Base-by-base conservation (phyloP, 2,113 vertebrate genomes). In the Phylloscopus trochiloides region DNA sequence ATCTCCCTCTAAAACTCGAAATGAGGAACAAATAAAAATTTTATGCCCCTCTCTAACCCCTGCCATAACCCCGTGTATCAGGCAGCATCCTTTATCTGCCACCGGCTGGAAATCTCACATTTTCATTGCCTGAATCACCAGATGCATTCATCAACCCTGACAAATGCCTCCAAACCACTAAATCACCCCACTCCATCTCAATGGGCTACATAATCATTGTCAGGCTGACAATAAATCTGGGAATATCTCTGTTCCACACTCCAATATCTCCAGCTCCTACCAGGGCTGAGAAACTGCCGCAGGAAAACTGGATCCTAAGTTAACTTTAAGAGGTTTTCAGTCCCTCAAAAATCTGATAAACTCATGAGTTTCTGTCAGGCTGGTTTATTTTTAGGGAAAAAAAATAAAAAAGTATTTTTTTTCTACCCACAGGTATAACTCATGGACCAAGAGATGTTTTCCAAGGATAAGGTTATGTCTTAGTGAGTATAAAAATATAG, bases 171-270 rank as follows among this genome's bases (percentile, higher is more conserved):
- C 86, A 80, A 51, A 88, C 12, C 90, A 80, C 86, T 92, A 93
- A 96, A 96, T 97, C 93, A 91, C 81, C 54, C 45, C 88, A 68
- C 86, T 96, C 26, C 17, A 83, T 95, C 96, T 96, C 96, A 91
- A 87, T 96, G 96, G 96, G 67, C 96, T 95, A 83, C 86, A 96
- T 62, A 94, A 96, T 94, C 89, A 88, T 77, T 94, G 96, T 92
- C 93, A 95, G 62, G 62, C 38, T 3, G 8, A 20, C 87, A 45
- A 70, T 90, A 90, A 95, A 92, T 93, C 59, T 74, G 47, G 61
- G 91, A 84, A 86, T 92, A 88, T 91, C 73, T 95, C n/a, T 80
- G 78, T 87, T 72, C 72, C 79, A 63, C 55, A 29, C 72, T 84
- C 48, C 57, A 25, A 18, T 51, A 62, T 58, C 62, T 92, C 10